Evolutionary conservation across 2,888 invertebrate genomes (phyloP).

Genomic region (Brachypalpus laphriformis): DNA sequence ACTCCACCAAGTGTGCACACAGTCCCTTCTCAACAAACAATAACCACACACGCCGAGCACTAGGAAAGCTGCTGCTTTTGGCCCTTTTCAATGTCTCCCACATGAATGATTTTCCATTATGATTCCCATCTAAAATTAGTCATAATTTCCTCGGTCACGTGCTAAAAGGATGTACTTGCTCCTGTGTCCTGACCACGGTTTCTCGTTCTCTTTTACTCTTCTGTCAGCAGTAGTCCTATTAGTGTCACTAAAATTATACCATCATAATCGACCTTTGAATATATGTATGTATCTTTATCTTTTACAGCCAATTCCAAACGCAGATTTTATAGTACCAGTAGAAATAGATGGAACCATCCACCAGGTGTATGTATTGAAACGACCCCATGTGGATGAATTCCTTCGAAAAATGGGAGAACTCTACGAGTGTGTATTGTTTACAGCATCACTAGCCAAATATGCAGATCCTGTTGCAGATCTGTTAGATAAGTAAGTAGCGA

Average conservation of each 20-base stretch:
- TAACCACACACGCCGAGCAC: background rate
- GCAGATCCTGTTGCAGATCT: conserved; percentile 99
- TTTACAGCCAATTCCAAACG: conserved; percentile 98
- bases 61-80: background rate
- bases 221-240: background rate
- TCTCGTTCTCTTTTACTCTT: background rate
- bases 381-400: conserved; percentile 99
- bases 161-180: conserved; percentile 19
- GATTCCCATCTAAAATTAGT: conserved; percentile 62
- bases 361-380: conserved; percentile 99
- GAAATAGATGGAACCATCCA: conserved; percentile 99
- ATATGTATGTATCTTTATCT: conserved; percentile 24
- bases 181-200: background rate
- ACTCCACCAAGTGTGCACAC: background rate
- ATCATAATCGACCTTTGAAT: conserved; percentile 26
- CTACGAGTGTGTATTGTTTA: conserved; percentile 99
- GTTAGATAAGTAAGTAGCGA: conserved; percentile 88
- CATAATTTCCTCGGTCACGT: conserved; percentile 44
- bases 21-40: background rate
- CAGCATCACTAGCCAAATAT: conserved; percentile 99
- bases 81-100: conserved; percentile 40
- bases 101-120: conserved; percentile 58
- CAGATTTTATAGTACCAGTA: conserved; percentile 99
- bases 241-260: conserved; percentile 38
- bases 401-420: conserved; percentile 98